Evolutionary conservation across 2,797 vertebrate species (phyloP).

Genomic region (Anguilla pacifica): DNA sequence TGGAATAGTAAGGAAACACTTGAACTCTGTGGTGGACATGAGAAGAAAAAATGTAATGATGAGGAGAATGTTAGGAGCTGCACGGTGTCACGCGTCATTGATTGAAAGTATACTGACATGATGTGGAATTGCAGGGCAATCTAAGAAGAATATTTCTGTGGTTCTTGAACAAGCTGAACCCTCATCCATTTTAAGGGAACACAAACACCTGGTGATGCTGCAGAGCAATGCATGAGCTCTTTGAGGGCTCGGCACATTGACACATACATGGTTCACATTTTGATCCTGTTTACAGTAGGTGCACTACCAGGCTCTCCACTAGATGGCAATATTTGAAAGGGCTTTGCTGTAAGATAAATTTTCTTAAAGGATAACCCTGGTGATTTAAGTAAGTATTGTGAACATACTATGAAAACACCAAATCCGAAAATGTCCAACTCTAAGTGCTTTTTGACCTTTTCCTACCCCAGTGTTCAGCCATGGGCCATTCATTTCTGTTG

Average conservation of each 20-base stretch:
- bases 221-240: neutral
- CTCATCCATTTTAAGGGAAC: neutral
- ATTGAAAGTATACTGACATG: neutral
- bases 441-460: too few relatives aligned
- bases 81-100: neutral
- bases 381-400: too few relatives aligned
- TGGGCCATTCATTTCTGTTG: too few relatives aligned
- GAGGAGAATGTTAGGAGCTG: neutral
- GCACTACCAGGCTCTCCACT: neutral
- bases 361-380: too few relatives aligned
- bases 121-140: neutral
- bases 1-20: neutral
- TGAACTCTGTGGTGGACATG: neutral
- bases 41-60: neutral
- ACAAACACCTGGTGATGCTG: neutral
- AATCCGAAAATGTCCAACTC: too few relatives aligned
- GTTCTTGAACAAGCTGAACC: neutral
- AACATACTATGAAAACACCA: too few relatives aligned
- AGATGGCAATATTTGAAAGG: neutral
- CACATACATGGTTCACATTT: neutral
- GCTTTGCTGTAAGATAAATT: neutral
- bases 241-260: neutral
- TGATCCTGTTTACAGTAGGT: neutral
- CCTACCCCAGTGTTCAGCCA: too few relatives aligned
- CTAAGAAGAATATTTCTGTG: neutral